phyloP scores from a whole-genome alignment of 2,888 invertebrate species.

The Prosopocoilus inquinatus region DNA sequence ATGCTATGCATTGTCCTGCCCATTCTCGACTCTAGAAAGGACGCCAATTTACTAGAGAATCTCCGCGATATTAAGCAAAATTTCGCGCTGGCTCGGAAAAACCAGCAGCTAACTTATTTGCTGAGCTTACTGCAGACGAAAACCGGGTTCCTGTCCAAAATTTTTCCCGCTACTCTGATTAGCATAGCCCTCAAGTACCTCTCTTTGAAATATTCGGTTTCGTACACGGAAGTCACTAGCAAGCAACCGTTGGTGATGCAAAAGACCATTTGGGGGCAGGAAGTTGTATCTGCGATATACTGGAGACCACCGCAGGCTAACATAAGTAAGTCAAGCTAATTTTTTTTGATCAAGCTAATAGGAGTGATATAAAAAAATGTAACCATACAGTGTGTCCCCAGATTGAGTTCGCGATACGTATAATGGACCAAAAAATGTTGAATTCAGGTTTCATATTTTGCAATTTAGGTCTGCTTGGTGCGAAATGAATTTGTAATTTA shows the following conservation, averaged over 20 bases:
- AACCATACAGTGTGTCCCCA: too few species aligned
- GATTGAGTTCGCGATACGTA: too few species aligned
- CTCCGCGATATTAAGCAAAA: constrained; percentile 48
- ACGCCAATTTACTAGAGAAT: constrained; percentile 39
- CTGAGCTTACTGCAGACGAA: constrained; percentile 56
- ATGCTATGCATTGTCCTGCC: constrained; percentile 67
- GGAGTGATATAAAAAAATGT: background rate
- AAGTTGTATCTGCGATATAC: constrained; percentile 62
- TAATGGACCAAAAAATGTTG: too few species aligned
- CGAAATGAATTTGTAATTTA: too few species aligned
- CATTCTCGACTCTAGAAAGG: constrained; percentile 49
- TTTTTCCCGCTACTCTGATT: constrained; percentile 59
- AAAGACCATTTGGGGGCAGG: constrained; percentile 64
- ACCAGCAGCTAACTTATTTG: constrained; percentile 56
- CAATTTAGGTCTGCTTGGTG: too few species aligned
- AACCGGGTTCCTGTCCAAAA: constrained; percentile 60
- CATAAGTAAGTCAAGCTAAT: constrained; percentile 59
- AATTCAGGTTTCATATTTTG: too few species aligned
- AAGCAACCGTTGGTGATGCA: constrained; percentile 49
- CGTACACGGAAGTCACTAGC: constrained; percentile 60
- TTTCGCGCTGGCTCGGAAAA: constrained; percentile 48
- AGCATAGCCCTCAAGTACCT: constrained; percentile 62
- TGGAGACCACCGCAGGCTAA: constrained; percentile 77
- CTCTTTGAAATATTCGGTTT: constrained; percentile 66
- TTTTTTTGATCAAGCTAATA: background rate